A percentile compares a stretch with the other conserved stretches of the same genome.
phyloP scores from a whole-genome alignment of 2,113 vertebrate species.

The Sinocyclocheilus rhinocerous region DNA sequence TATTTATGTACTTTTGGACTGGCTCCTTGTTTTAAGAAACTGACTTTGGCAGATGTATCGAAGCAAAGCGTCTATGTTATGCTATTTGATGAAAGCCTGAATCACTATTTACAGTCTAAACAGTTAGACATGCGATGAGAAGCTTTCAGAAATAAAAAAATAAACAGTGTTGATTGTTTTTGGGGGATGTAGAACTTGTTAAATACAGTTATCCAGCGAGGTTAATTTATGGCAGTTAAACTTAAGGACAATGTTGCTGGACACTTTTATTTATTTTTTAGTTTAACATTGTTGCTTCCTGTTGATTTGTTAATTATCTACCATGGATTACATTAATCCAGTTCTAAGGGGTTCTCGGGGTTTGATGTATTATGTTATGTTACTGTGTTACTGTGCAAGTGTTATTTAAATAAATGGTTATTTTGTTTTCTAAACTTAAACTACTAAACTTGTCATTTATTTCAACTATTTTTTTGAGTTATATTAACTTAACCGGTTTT shows the following conservation, averaged over 20 bases:
- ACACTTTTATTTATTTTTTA: not conserved
- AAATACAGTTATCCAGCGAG: not conserved
- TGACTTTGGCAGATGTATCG: not conserved
- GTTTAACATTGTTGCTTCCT: not conserved
- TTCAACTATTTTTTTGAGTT: no score
- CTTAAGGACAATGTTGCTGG: not conserved
- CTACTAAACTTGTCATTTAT: not conserved
- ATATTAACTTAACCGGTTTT: no score
- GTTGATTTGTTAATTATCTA: not conserved
- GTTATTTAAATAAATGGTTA: not conserved
- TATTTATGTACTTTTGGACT: constrained; percentile 6
- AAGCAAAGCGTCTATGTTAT: not conserved
- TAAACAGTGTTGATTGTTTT: constrained; percentile 16
- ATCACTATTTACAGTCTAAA: constrained; percentile 44
- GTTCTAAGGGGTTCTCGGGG: not conserved
- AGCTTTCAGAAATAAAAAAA: constrained; percentile 52
- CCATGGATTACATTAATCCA: not conserved
- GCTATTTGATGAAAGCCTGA: constrained; percentile 37
- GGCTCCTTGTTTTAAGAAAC: not conserved
- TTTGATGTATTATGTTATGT: not conserved
- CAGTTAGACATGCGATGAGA: constrained; percentile 42
- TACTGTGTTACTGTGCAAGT: not conserved
- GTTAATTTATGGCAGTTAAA: not conserved
- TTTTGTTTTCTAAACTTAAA: not conserved
- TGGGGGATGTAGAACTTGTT: not conserved